Base-by-base conservation (phyloP, 2,797 vertebrate genomes). In the Rachycentron canadum region DNA sequence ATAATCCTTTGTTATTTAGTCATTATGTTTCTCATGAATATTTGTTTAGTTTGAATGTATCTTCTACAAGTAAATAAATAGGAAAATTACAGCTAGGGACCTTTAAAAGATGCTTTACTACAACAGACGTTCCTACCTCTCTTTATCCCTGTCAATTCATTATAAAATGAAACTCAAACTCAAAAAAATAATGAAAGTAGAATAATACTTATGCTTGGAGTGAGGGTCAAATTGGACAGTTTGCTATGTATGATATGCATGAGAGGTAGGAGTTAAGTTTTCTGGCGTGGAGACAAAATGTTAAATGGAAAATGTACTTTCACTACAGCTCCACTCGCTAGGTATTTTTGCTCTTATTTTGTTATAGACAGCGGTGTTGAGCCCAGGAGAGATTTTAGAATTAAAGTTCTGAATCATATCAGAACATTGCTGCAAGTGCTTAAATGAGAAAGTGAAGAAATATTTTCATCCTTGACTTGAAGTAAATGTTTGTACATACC, bases 1-100 rank as follows among this genome's bases (percentile, higher is more conserved):
- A 41, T 45, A 65, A 61, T 61, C 43, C 2, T 25, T 72, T 8
- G 34, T 52, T n/a, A 57, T 25, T 28, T 64, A 53, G 17, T 76
- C 40, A 59, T 7, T 57, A 1, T 56, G 19, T 76, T 32, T 32
- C 7, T 21, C 32, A 65, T 63, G 23, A 36, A 36, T 66, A 25
- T 74, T 28, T 63, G 8, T 79, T 75, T 40, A 64, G 81, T 79
- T 79, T 69, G 57, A 47, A 63, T 73, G 9, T 56, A 21, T 50
- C 23, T 19, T 74, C 8, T 40, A 63, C n/a, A 19, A 57, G 19
- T 32, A 32, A 10, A 56, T 12, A 16, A 53, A 23, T 5, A 12
- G 41, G 2, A 14, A 53, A 8, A 40, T 23, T 0, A 55, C 4
- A 41, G 2, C 23, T 7, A 40, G 3, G 16, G 10, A 45, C 21